Base-by-base conservation (phyloP, 2,113 vertebrate genomes). In the Cyanoramphus novaezelandiae region DNA sequence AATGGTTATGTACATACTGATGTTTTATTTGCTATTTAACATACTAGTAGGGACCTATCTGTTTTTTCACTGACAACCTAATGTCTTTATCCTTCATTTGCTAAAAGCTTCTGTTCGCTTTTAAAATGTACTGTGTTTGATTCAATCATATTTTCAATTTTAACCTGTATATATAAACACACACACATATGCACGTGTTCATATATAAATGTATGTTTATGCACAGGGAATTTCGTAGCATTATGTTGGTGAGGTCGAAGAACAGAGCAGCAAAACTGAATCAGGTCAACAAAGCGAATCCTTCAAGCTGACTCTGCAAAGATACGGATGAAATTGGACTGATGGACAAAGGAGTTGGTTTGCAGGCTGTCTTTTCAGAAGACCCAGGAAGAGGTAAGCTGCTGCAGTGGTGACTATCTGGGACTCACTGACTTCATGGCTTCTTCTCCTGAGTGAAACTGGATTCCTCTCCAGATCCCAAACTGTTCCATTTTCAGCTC, bases 321-420 rank as follows among this genome's bases (percentile, higher is more conserved):
- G 25, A 23, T 6, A 10, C 0, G 0, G 47, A 1, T 27, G 33
- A 31, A 23, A 11, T 0, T 15, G 71, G 29, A 5, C 9, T 0
- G 3, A 14, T 8, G 33, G 21, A 2, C 2, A 13, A 82, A 46
- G 74, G 3, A 2, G 10, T 29, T 2, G 1, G 1, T 27, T 62
- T 59, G n/a, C 44, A 44, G 18, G 8, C 11, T 88, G 17, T 13
- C 31, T 39, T n/a, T 50, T 18, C 63, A 64, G 62, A 31, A 65
- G 55, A 4, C 6, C 9, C 74, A 12, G 52, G 64, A 10, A 5
- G 5, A 29, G 39, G 39, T 65, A 86, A 69, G 50, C 4, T 4
- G 43, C 60, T 59, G 28, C 6, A 19, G 24, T 4, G 23, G 19
- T n/a, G 41, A 2, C 11, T 7, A 5, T 2, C n/a, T 69, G 92